phyloP scores from a whole-genome alignment of 2,113 vertebrate genomes.

The Vulpes vulpes region DNA sequence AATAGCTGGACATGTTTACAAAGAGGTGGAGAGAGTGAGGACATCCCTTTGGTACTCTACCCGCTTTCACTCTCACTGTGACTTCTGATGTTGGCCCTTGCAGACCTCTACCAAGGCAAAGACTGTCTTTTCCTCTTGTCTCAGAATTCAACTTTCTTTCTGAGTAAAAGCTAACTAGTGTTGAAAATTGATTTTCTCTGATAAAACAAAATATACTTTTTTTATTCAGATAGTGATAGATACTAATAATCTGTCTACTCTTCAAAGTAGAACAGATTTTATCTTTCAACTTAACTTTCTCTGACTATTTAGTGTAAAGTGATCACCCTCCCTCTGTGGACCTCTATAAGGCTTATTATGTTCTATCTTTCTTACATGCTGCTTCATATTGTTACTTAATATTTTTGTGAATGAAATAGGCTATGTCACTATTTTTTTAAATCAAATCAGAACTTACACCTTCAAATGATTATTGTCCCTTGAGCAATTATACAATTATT shows the following conservation, averaged over 20 bases:
- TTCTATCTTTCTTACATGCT: not conserved
- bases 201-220: not conserved
- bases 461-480: not conserved
- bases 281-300: not conserved
- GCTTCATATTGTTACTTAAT: not conserved
- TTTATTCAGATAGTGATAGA: not conserved
- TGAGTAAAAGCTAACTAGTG: not conserved
- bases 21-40: not conserved
- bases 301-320: not conserved
- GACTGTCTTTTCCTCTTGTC: not conserved
- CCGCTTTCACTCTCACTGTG: not conserved
- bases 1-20: accelerated
- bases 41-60: accelerated
- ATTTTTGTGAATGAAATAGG: not conserved
- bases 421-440: not conserved
- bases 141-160: not conserved
- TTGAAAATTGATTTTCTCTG: not conserved
- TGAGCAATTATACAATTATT: slow-evolving; percentile 21
- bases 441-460: not conserved
- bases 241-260: not conserved
- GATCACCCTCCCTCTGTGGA: not conserved
- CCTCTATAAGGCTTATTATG: not conserved
- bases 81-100: not conserved
- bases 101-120: not conserved
- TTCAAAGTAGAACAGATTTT: not conserved